Evolutionary conservation across 2,888 invertebrate species (phyloP).

Genomic region (Drosophila vallismaia): DNA sequence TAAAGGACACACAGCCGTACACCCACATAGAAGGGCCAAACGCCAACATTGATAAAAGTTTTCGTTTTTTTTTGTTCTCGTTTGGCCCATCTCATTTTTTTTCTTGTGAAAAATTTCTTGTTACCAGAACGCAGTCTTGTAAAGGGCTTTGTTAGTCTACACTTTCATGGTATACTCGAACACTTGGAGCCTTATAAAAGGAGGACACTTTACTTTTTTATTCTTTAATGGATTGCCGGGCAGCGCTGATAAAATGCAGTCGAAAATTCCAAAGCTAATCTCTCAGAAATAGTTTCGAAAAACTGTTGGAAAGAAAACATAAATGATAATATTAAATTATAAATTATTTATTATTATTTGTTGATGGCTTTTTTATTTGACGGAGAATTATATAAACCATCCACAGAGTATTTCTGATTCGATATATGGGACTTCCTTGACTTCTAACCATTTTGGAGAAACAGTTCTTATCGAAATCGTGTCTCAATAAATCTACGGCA

Average conservation of each 20-base stretch:
- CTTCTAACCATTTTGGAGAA: slow-evolving; percentile 31
- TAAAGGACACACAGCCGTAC: slow-evolving; percentile 29
- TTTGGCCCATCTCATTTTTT: slow-evolving; percentile 29
- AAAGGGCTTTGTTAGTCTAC: slow-evolving; percentile 38
- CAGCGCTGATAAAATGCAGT: neutral
- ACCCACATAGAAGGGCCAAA: slow-evolving; percentile 27
- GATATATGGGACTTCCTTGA: slow-evolving; percentile 14
- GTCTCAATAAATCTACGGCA: slow-evolving; percentile 74
- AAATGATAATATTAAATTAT: too few relatives aligned
- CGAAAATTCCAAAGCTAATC: neutral
- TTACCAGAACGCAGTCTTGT: slow-evolving; percentile 41
- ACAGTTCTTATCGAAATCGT: slow-evolving; percentile 67
- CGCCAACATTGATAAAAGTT: slow-evolving; percentile 61
- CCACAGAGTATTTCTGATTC: slow-evolving; percentile 26
- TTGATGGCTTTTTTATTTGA: too few relatives aligned
- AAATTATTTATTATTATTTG: neutral
- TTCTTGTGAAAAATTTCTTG: slow-evolving; percentile 52
- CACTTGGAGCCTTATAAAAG: slow-evolving; percentile 27
- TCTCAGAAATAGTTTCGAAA: too few relatives aligned
- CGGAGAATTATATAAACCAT: too few relatives aligned
- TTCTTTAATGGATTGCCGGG: slow-evolving; percentile 16
- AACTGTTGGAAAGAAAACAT: too few relatives aligned
- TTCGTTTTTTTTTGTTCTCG: slow-evolving; percentile 28
- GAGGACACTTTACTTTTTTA: slow-evolving; percentile 10
- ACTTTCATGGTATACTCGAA: slow-evolving; percentile 47